Conservation (phyloP, 2,113 vertebrate genomes). For the Rhinolophus ferrumequinum region DNA sequence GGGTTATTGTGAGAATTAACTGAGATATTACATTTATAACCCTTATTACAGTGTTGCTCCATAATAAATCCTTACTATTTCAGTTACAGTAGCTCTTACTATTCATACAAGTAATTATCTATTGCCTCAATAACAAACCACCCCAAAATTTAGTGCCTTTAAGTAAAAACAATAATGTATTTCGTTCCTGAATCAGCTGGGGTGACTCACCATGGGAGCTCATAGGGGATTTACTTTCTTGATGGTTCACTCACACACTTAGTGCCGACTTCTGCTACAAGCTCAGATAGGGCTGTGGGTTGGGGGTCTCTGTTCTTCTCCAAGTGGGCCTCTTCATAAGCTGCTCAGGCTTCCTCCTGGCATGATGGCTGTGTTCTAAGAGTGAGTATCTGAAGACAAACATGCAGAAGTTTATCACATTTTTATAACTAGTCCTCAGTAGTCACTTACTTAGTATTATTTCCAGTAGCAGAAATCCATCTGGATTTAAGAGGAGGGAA, state of each 20-base stretch:
- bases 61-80: not conserved
- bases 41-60: not conserved
- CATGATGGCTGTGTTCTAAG: not conserved
- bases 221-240: not conserved
- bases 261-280: not conserved
- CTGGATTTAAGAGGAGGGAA: not conserved
- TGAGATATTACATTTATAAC: not conserved
- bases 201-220: not conserved
- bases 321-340: not conserved
- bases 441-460: not conserved
- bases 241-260: not conserved
- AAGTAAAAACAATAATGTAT: not conserved
- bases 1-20: not conserved
- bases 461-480: not conserved
- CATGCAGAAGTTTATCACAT: not conserved
- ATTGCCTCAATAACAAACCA: not conserved
- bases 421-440: not conserved
- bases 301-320: not conserved
- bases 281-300: not conserved
- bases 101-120: not conserved
- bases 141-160: not conserved
- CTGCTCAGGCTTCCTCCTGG: not conserved
- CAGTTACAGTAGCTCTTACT: not conserved
- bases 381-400: not conserved
- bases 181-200: not conserved